Evolutionary conservation across 2,888 invertebrate species (phyloP), one percentile per base, ranked within the genome.

Genomic region (Drosophila neonasuta): DNA sequence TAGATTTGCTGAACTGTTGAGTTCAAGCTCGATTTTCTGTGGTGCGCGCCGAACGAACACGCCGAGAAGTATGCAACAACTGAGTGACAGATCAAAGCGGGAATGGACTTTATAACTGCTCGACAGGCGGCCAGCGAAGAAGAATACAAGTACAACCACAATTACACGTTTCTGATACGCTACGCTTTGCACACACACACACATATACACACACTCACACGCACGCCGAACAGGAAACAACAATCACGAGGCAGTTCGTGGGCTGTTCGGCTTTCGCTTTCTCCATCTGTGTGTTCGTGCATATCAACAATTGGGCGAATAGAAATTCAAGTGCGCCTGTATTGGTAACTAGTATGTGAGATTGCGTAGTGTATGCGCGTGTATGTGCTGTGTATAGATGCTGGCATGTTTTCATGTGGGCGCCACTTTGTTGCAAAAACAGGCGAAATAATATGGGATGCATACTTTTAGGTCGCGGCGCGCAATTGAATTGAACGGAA

Each of bases 21-120:
- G 2, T 3, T 11, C 1, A 3, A 48, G 50, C 24, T 56, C 7
- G 30, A 52, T 7, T 24, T 58, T 41, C 29, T 41, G 41, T 45
- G n/a, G 6, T 57, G 51, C 72, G 68, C 71, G 63, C 49, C 62
- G 48, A 77, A 75, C 67, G 77, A 80, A 79, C 84, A 77, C 81
- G 81, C 86, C 88, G 83, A 83, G 78, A 87, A 80, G 82, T 88
- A 80, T 88, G 86, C 87, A 89, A 87, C 88, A 89, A 89, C 89
- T 89, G 84, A 88, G 75, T 77, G 79, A 80, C 80, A 84, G 89
- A 89, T 89, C 89, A 81, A 75, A 84, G 77, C 74, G 70, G 72
- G 78, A 70, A 77, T 75, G 80, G 80, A 74, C 85, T 83, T 89
- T 89, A 80, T 86, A 87, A 85, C 70, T 57, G 74, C 71, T 70